Base-by-base conservation (phyloP, 2,797 vertebrate genomes). In the Melopsittacus undulatus region DNA sequence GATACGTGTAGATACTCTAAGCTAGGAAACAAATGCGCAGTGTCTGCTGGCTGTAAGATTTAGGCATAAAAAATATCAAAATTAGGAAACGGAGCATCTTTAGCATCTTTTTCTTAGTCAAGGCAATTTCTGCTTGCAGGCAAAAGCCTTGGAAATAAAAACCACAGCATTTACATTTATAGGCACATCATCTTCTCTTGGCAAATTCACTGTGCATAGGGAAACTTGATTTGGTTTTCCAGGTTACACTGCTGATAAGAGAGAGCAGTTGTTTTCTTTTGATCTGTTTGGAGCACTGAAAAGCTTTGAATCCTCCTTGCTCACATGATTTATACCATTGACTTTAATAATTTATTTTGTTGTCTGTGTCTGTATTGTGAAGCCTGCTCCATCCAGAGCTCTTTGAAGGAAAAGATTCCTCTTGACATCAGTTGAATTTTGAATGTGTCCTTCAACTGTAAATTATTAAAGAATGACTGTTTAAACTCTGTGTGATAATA, bases 321-420 rank as follows among this genome's bases (percentile, higher is more conserved):
- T 69, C 42, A 34, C 46, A 30, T 3, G 15, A 46, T 40, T 82
- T 64, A 42, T 77, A 38, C 45, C 43, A 67, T 0, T 63, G 80
- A 86, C 16, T 87, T 73, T 9, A 91, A 77, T 40, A 4, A 29
- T 59, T 76, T 87, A 20, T 94, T 59, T 59, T 56, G 13, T 21
- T 73, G 22, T 42, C 42, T 36, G n/a, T 66, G 64, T 56, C 73
- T 72, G 51, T 48, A 30, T 17, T 67, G 26, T n/a, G 77, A 87
- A 77, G 40, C 12, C 27, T n/a, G 12, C 32, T 88, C 45, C 76
- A 81, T 68, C 73, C 73, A 89, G 92, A 91, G 43, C n/a, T 64
- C 88, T 93, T 70, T 90, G 61, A 91, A 88, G 51, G 26, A 70
- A 76, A 89, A 94, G 18, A 78, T 70, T 80, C 56, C 23, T 40